A percentile compares a stretch with the other conserved stretches of the same genome.
Evolutionary conservation across 2,888 invertebrate species (phyloP).

Genomic region (Synanthedon formicaeformis): DNA sequence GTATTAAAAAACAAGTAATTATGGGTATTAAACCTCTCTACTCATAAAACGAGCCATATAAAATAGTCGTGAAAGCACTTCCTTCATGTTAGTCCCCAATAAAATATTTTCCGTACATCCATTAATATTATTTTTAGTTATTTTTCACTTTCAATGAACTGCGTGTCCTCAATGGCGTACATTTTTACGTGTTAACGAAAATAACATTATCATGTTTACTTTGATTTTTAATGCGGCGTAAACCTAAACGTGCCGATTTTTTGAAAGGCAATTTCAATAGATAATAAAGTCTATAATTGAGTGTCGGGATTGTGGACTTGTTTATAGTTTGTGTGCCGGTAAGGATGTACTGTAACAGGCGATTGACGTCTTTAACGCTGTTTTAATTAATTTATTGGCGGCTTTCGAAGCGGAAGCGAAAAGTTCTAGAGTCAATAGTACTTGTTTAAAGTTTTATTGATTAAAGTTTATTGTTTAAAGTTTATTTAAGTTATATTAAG

Average conservation of each 20-base stretch:
- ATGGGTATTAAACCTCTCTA: constrained; percentile 64
- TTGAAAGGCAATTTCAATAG: constrained; percentile 35
- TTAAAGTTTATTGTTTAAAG: no score
- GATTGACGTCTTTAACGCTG: constrained; percentile 61
- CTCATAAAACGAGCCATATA: constrained; percentile 55
- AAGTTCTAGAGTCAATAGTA: constrained; percentile 26
- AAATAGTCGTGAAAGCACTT: constrained; percentile 60
- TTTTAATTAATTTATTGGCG: constrained; percentile 63
- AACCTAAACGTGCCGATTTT: constrained; percentile 56
- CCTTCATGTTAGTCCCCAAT: constrained; percentile 46
- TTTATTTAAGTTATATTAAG: no score
- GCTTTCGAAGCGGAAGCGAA: constrained; percentile 52
- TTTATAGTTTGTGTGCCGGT: constrained; percentile 29
- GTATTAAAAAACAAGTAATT: constrained; percentile 56
- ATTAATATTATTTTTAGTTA: constrained; percentile 62
- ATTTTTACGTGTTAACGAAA: constrained; percentile 42
- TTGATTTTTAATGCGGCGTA: constrained; percentile 52
- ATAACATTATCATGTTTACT: constrained; percentile 57
- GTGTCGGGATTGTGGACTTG: constrained; percentile 17
- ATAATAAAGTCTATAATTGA: constrained; percentile 34
- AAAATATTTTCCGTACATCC: constrained; percentile 47
- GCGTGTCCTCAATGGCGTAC: constrained; percentile 60
- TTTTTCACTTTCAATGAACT: constrained; percentile 58
- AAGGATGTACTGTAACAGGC: constrained; percentile 32
- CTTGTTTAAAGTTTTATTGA: no score